Conservation (phyloP, 2,888 invertebrate genomes). For the Cheilosia soror region DNA sequence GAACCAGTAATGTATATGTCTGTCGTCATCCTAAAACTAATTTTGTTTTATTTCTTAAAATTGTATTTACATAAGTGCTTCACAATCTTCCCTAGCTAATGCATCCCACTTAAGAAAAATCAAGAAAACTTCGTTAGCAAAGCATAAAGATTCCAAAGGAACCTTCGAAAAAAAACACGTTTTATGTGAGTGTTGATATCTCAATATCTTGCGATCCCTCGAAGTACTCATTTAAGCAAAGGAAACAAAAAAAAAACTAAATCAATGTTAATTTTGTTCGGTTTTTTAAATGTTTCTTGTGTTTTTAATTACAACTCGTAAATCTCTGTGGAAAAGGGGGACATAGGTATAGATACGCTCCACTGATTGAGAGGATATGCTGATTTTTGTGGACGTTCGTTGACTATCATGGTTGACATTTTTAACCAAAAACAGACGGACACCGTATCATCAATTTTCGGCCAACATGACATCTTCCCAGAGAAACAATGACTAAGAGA, state of each 20-base stretch:
- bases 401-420: conserved; percentile 39
- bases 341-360: conserved; percentile 32
- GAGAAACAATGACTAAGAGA: conserved; percentile 4
- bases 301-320: conserved; percentile 52
- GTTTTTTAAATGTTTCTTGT: conserved; percentile 19
- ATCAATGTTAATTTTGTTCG: conserved; percentile 14
- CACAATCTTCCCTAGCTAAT: conserved; percentile 21
- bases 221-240: conserved; percentile 4
- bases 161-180: conserved; percentile 21
- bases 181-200: conserved; percentile 61
- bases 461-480: conserved; percentile 34
- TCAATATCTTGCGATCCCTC: conserved; percentile 28
- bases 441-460: conserved; percentile 47
- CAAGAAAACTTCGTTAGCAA: conserved; percentile 24
- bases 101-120: conserved; percentile 38
- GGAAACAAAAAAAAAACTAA: not conserved
- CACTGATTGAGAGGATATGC: conserved; percentile 44
- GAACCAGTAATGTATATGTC: not conserved
- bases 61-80: conserved; percentile 11
- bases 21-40: not conserved
- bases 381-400: conserved; percentile 3
- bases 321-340: conserved; percentile 51
- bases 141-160: conserved; percentile 22
- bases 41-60: not conserved
- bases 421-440: conserved; percentile 6